Percentiles rank a stretch among this genome's conserved stretches.
These are phyloP conservation scores for Ictalurus punctatus DNA, from an alignment of 2,113 vertebrate genomes.

Conservation along the genomic window DNA sequence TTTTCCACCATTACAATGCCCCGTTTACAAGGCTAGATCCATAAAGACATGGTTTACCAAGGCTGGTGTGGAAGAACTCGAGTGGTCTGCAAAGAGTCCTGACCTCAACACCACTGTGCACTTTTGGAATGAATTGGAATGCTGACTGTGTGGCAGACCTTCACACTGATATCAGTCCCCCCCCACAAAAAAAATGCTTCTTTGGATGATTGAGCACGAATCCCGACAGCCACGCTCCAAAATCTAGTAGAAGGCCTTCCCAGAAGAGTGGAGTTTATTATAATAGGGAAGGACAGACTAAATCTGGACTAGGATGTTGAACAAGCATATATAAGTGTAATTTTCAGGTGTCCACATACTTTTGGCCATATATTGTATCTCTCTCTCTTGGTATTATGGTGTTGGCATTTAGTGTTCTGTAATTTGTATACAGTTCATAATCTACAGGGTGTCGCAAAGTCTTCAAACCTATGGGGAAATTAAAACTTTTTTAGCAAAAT, in stretches of 20 bases:
- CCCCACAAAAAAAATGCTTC: background rate
- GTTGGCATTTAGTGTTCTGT: constrained; percentile 3
- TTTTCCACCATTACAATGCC: background rate
- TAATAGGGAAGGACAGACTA: background rate
- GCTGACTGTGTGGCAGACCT: background rate
- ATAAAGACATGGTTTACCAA: background rate
- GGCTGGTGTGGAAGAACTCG: background rate
- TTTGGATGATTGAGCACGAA: background rate
- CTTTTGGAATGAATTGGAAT: background rate
- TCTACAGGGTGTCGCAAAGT: no score
- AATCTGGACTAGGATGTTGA: background rate
- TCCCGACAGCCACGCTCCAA: background rate
- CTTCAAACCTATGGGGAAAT: no score
- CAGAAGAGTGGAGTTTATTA: background rate
- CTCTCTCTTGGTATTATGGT: background rate
- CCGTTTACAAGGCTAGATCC: background rate
- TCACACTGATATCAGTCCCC: background rate
- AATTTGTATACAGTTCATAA: background rate
- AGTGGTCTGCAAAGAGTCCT: background rate
- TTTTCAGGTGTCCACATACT: background rate
- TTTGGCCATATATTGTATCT: background rate
- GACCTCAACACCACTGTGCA: background rate
- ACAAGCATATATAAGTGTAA: background rate
- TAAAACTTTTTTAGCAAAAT: no score
- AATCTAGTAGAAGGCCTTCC: background rate